phyloP scores from a whole-genome alignment of 2,113 vertebrate genomes.

The Mesitornis unicolor region DNA sequence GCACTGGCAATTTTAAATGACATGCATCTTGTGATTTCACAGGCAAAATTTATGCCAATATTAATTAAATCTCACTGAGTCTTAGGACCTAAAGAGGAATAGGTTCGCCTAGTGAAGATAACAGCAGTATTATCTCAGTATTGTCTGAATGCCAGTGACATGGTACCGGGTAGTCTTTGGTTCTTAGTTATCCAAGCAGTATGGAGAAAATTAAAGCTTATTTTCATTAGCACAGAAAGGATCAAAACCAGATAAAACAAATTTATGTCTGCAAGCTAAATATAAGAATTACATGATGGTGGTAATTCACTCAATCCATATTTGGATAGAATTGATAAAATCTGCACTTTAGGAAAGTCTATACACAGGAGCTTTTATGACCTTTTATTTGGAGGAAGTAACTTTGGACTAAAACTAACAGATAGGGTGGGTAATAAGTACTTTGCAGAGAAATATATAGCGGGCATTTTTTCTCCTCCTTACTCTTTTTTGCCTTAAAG shows the following conservation, averaged over 20 bases:
- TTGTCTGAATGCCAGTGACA: neutral
- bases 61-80: neutral
- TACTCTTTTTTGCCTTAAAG: neutral
- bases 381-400: neutral
- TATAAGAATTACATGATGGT: neutral
- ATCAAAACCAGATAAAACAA: neutral
- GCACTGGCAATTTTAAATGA: conserved; percentile 2
- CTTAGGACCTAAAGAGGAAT: neutral
- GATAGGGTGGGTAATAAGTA: neutral
- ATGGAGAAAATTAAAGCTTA: neutral
- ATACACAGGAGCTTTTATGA: neutral
- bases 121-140: neutral
- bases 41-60: conserved; percentile 9
- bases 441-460: neutral
- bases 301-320: neutral
- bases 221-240: neutral
- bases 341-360: neutral
- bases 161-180: neutral
- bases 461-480: neutral
- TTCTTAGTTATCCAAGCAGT: neutral
- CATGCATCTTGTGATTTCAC: neutral
- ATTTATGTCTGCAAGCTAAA: neutral
- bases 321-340: neutral
- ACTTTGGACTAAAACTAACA: neutral
- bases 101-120: neutral